Evolutionary conservation across 1,140 invertebrate species (phyloP), one percentile per base, ranked within the genome.

Genomic region (Cylas formicarius): DNA sequence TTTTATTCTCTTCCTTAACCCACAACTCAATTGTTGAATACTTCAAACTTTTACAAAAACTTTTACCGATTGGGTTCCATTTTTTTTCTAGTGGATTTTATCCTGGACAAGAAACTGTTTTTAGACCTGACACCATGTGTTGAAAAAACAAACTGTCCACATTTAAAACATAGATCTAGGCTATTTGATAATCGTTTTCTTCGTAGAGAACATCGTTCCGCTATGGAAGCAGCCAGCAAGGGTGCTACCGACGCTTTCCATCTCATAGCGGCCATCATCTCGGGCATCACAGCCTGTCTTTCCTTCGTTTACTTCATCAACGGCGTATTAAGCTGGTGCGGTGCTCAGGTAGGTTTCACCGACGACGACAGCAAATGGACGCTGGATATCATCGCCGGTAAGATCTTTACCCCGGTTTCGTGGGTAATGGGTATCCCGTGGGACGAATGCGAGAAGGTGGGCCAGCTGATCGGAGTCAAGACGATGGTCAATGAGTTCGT

Each of bases 401-500:
- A 90, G 64, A 52, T 89, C 1, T 92, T 95, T 58, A 89, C 89
- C 49, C 92, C 91, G 0, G 57, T 95, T 0, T 59, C 54, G 29
- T 66, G 44, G 32, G 49, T 84, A 2, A 80, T 88, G 73, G 89
- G 91, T 2, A 84, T 93, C 0, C 79, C 82, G 0, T 80, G 78
- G 72, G 66, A 77, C 0, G 79, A 92, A 48, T 86, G 84, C 53
- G 77, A 88, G 57, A 67, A 74, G 2, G 86, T 95, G 0, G 90
- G 80, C 0, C 73, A 76, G 26, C 70, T 95, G 6, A 84, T 96
- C 34, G 91, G 90, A 1, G 65, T 92, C 1, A 96, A 96, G 71
- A 90, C 84, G 0, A 77, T 91, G 1, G 76, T 94, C 3, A 96
- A 95, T 60, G 92, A 96, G 66, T 95, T 95, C 62, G 81, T 92